These are phyloP conservation scores for Stenodema calcarata DNA, from an alignment of 2,888 invertebrate species.

Conservation along the genomic window DNA sequence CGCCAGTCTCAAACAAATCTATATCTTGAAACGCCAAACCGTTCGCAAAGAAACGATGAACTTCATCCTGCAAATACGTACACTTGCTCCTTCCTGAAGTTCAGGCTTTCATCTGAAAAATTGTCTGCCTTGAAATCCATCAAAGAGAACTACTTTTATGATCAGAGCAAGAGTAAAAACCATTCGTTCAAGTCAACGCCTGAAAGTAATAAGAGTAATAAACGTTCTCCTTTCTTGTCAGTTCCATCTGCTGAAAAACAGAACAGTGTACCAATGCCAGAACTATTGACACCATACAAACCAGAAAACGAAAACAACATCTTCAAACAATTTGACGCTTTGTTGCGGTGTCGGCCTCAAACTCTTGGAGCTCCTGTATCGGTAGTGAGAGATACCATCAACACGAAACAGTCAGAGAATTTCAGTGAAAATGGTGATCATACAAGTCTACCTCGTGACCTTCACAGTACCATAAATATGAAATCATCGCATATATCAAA, in stretches of 20 bases:
- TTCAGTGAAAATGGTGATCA: neutral
- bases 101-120: neutral
- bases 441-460: neutral
- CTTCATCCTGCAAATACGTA: neutral
- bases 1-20: neutral
- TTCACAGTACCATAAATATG: neutral
- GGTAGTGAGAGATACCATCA: neutral
- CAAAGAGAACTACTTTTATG: neutral
- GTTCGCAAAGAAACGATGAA: neutral
- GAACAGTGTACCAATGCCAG: neutral
- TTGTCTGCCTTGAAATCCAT: neutral
- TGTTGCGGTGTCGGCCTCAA: no score
- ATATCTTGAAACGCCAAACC: neutral
- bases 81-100: neutral
- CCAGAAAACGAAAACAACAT: neutral
- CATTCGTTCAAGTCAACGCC: neutral
- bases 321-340: no score
- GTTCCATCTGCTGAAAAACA: neutral
- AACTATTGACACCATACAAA: neutral
- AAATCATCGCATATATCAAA: neutral
- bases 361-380: neutral
- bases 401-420: neutral
- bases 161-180: neutral
- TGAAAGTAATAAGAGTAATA: neutral
- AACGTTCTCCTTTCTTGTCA: neutral